These are phyloP conservation scores for Ferrisia virgata DNA, from an alignment of 2,888 invertebrate genomes.

Conservation along the genomic window DNA sequence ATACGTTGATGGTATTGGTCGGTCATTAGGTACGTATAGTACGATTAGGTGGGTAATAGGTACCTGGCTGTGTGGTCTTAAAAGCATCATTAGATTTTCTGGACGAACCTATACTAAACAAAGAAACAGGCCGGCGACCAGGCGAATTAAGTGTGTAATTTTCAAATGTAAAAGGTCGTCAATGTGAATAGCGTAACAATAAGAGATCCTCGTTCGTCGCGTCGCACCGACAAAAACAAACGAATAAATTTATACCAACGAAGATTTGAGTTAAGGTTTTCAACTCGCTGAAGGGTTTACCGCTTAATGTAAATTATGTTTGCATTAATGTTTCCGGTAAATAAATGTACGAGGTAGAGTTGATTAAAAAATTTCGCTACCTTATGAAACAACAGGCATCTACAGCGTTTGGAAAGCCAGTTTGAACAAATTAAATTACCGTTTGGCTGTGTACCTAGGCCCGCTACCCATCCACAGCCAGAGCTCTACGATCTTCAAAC, in stretches of 20 bases:
- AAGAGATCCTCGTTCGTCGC: too few species aligned
- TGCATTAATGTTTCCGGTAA: conserved; percentile 15
- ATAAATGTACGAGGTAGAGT: not conserved
- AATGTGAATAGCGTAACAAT: not conserved
- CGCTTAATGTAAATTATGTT: conserved; percentile 20
- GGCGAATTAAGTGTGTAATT: not conserved
- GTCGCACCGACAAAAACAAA: not conserved
- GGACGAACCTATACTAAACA: not conserved
- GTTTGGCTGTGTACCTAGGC: not conserved
- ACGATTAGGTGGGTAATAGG: not conserved
- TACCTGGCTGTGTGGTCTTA: not conserved
- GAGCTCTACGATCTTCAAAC: not conserved
- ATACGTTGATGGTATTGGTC: too few species aligned
- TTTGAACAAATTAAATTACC: conserved; percentile 18
- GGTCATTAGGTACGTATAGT: not conserved
- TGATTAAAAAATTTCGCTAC: conserved; percentile 18
- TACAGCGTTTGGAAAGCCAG: not conserved
- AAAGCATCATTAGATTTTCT: not conserved
- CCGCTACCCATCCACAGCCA: too few species aligned
- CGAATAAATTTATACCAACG: conserved; percentile 12
- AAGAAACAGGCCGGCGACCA: not conserved
- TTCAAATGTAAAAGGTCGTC: not conserved
- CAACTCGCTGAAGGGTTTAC: conserved; percentile 3
- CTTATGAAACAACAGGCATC: not conserved
- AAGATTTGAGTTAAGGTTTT: conserved; percentile 7